phyloP scores from a whole-genome alignment of 2,888 invertebrate species.

The Zonitis immaculata region DNA sequence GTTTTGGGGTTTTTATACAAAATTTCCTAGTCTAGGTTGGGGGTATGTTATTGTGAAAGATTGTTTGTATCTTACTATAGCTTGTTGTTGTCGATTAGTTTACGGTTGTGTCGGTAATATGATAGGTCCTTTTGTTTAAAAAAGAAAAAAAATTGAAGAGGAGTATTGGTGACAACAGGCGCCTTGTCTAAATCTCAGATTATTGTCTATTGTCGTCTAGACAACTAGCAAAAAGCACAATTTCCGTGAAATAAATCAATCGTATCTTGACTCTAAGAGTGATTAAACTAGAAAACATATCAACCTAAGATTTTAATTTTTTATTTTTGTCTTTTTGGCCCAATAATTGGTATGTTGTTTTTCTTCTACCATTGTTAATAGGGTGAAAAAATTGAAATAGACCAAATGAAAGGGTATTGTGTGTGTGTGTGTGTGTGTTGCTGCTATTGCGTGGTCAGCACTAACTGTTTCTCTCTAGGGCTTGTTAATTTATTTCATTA shows the following conservation, averaged over 20 bases:
- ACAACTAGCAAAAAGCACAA: slow-evolving; percentile 29
- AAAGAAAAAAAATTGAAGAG: neutral
- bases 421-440: neutral
- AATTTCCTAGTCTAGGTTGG: neutral
- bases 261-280: slow-evolving; percentile 21
- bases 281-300: neutral
- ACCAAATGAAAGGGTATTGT: neutral
- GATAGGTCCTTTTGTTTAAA: neutral
- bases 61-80: neutral
- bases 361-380: neutral
- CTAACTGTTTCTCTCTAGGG: slow-evolving; percentile 8
- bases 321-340: neutral
- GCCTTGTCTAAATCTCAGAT: slow-evolving; percentile 5
- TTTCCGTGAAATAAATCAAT: slow-evolving; percentile 34
- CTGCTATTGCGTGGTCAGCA: slow-evolving; percentile 2
- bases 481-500: slow-evolving; percentile 26
- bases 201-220: slow-evolving; percentile 28
- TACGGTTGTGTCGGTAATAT: slow-evolving; percentile 5
- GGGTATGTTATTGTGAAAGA: neutral
- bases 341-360: neutral
- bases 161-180: slow-evolving; percentile 7
- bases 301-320: neutral
- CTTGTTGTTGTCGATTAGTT: slow-evolving; percentile 2
- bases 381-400: slow-evolving; percentile 2
- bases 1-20: neutral